A percentile compares a stretch with the other conserved stretches of the same genome.
Evolutionary conservation across 2,797 vertebrate species (phyloP).

Genomic region (Mareca penelope): DNA sequence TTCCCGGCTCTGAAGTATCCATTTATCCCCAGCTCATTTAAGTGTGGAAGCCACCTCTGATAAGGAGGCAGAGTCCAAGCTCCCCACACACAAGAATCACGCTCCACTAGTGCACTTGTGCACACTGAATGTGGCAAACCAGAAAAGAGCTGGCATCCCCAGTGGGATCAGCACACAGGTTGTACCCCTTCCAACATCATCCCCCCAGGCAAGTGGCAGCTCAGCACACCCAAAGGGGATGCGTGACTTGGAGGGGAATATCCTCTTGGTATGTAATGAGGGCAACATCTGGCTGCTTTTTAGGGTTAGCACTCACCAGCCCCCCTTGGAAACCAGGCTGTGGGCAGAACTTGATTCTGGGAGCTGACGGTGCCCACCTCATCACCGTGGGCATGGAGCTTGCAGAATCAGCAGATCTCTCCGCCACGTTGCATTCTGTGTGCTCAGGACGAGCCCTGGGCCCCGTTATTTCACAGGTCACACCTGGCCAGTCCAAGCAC

Average conservation of each 20-base stretch:
- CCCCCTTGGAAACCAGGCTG: neutral
- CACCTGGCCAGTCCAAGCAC: neutral
- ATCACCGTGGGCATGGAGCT: neutral
- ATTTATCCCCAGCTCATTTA: neutral
- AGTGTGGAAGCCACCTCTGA: neutral
- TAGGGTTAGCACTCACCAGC: neutral
- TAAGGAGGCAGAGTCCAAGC: neutral
- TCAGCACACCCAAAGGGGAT: neutral
- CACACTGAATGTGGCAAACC: neutral
- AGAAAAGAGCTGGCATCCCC: neutral
- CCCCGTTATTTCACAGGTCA: neutral
- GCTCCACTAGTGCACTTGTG: neutral
- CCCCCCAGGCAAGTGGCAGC: neutral
- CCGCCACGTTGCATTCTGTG: neutral
- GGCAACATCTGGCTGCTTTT: neutral
- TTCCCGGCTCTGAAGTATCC: neutral
- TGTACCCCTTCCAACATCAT: neutral
- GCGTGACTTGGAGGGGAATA: neutral
- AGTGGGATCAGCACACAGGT: neutral
- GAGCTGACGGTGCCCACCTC: neutral
- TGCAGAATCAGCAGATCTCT: neutral
- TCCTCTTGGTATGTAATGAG: neutral
- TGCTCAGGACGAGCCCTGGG: neutral
- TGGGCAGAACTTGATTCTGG: neutral
- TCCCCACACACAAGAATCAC: fast-evolving